Base-by-base conservation (phyloP, 2,113 vertebrate species). In the Apteryx owenii region DNA sequence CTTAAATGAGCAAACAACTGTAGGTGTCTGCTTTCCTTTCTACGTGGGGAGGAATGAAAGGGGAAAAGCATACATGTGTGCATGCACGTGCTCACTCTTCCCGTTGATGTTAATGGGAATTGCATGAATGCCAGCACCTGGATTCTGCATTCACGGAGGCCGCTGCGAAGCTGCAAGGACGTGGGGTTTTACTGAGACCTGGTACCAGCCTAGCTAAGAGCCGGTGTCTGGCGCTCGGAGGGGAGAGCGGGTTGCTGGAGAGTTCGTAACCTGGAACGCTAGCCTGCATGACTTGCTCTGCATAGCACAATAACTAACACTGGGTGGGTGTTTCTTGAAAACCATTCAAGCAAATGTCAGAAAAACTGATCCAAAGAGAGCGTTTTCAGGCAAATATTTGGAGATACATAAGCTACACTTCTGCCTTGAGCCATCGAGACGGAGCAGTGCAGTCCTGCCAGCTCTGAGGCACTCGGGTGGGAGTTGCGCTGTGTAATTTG, bases 251-350 rank as follows among this genome's bases (percentile, higher is more conserved):
- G 5, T 70, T 48, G 21, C 88, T 7, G 65, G 64, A 46, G 81
- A 53, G 73, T 1, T 89, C 3, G 4, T 56, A 15, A 23, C 29
- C n/a, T 9, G 4, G n/a, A 61, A 14, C 9, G 29, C 16, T 9
- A 10, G 83, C 33, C 86, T 7, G 82, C 88, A 33, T 13, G 77
- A 69, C 77, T 91, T 68, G 80, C 87, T 61, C 86, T 89, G 90
- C 75, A 61, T 61, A 82, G 81, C 85, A 44, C 61, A n/a, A 4
- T 42, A 93, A n/a, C 93, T 93, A 62, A 8, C 66, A 40, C 78
- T 46, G 96, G 91, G 68, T 75, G 97, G 81, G 68, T 75, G 89
- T 66, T 88, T 89, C 87, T 95, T 88, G 93, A 92, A 77, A 88
- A 54, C 36, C 50, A 7, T 54, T 56, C 89, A 94, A 91, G 93